phyloP scores from a whole-genome alignment of 2,888 invertebrate species.

The Tenthredo mesomela region DNA sequence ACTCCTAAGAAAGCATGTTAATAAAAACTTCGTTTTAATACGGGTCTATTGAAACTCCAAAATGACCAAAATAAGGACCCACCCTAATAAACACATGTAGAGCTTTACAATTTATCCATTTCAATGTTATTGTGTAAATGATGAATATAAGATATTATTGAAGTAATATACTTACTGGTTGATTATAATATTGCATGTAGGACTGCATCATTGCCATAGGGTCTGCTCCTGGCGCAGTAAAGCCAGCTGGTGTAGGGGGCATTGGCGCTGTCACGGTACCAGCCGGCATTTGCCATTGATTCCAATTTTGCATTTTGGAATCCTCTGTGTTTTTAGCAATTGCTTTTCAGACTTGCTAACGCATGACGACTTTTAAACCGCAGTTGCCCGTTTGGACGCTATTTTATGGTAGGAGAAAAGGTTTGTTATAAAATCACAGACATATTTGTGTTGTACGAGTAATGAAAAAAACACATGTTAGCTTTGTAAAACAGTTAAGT shows the following conservation, averaged over 20 bases:
- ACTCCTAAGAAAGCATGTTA: too few relatives aligned
- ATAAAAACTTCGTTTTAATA: too few relatives aligned
- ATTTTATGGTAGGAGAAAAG: conserved; percentile 70
- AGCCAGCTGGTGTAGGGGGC: conserved; percentile 76
- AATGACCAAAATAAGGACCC: too few relatives aligned
- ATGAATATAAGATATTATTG: background rate
- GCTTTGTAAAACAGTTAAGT: background rate
- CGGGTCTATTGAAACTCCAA: too few relatives aligned
- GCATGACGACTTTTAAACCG: conserved; percentile 72
- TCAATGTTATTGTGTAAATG: background rate
- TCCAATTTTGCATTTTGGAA: conserved; percentile 76
- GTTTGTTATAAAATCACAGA: conserved; percentile 64
- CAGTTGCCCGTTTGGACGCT: conserved; percentile 73
- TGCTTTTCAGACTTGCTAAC: conserved; percentile 63
- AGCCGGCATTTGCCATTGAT: conserved; percentile 75
- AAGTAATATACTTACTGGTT: conserved; percentile 73
- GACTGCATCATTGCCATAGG: conserved; percentile 76
- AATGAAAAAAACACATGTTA: conserved; percentile 29
- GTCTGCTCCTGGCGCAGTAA: conserved; percentile 72
- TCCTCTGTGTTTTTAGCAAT: conserved; percentile 64
- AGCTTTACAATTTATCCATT: background rate
- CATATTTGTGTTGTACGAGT: conserved; percentile 8
- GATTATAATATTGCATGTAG: conserved; percentile 77
- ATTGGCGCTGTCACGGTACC: conserved; percentile 70
- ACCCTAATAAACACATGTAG: background rate